phyloP scores from a whole-genome alignment of 2,797 vertebrate genomes.

The Threskiornis aethiopicus region DNA sequence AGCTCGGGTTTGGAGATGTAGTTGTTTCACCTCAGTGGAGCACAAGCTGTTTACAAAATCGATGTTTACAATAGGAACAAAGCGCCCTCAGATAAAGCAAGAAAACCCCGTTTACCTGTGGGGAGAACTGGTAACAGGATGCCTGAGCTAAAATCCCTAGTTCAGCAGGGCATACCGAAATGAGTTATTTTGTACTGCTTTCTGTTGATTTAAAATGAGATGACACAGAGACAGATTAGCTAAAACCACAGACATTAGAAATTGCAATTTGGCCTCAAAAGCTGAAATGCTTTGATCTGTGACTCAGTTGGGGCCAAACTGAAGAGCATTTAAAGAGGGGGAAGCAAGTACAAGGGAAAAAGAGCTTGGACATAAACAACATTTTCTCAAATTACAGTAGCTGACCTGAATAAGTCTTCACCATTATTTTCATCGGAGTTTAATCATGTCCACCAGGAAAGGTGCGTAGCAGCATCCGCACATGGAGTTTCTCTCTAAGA shows the following conservation, averaged over 20 bases:
- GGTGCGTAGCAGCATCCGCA: neutral
- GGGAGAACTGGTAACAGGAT: neutral
- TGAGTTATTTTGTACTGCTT: slow-evolving; percentile 54
- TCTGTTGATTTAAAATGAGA: slow-evolving; percentile 74
- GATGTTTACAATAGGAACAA: slow-evolving; percentile 15
- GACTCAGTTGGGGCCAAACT: slow-evolving; percentile 45
- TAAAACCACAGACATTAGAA: slow-evolving; percentile 73
- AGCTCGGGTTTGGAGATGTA: neutral
- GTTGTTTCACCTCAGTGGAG: slow-evolving; percentile 38
- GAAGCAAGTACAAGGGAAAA: slow-evolving; percentile 14
- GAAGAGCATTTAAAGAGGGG: slow-evolving; percentile 38
- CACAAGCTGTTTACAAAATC: slow-evolving; percentile 60
- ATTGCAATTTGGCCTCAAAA: slow-evolving; percentile 69
- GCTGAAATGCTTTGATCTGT: slow-evolving; percentile 74
- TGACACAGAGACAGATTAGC: slow-evolving; percentile 73
- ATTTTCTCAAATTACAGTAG: slow-evolving; percentile 37
- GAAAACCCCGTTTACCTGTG: slow-evolving; percentile 27
- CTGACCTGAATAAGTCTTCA: slow-evolving; percentile 33
- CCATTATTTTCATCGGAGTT: neutral
- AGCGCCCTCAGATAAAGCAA: neutral
- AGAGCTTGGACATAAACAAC: neutral
- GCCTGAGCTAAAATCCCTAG: neutral
- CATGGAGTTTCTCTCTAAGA: neutral
- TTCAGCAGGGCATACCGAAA: neutral
- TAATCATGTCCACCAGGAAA: neutral